phyloP scores from a whole-genome alignment of 2,797 vertebrate species.

The Vultur gryphus region DNA sequence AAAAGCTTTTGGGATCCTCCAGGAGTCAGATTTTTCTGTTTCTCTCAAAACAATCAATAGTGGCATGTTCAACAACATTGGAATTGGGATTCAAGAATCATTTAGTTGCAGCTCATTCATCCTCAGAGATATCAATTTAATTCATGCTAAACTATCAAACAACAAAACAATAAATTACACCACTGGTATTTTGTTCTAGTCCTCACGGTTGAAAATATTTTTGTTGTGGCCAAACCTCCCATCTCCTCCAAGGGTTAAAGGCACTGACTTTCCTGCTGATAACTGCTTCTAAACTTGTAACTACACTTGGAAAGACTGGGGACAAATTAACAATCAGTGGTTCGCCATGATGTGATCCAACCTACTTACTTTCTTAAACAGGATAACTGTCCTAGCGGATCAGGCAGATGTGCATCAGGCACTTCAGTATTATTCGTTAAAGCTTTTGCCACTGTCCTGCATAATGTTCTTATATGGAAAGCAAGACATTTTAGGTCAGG shows the following conservation, averaged over 20 bases:
- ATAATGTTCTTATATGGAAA: not conserved
- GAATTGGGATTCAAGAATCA: not conserved
- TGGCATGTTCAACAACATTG: not conserved
- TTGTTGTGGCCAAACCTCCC: not conserved
- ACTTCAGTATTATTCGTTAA: not conserved
- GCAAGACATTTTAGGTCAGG: not conserved
- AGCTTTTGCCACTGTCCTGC: not conserved
- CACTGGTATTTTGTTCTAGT: not conserved
- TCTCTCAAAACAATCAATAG: not conserved
- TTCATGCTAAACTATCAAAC: not conserved
- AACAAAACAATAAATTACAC: not conserved
- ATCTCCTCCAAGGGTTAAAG: not conserved
- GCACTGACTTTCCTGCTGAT: not conserved
- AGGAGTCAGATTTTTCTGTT: not conserved
- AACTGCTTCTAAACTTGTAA: not conserved
- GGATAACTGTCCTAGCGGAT: fast-evolving
- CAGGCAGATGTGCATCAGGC: not conserved
- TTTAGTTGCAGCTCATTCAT: not conserved
- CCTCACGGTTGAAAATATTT: not conserved
- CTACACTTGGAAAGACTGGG: not conserved
- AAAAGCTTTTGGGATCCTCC: not conserved
- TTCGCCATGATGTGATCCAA: not conserved
- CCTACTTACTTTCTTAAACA: not conserved
- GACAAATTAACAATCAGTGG: not conserved
- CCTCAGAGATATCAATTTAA: not conserved